Percentiles rank a stretch among this genome's conserved stretches.
phyloP scores from a whole-genome alignment of 2,888 invertebrate genomes.

The Netelia virgata region DNA sequence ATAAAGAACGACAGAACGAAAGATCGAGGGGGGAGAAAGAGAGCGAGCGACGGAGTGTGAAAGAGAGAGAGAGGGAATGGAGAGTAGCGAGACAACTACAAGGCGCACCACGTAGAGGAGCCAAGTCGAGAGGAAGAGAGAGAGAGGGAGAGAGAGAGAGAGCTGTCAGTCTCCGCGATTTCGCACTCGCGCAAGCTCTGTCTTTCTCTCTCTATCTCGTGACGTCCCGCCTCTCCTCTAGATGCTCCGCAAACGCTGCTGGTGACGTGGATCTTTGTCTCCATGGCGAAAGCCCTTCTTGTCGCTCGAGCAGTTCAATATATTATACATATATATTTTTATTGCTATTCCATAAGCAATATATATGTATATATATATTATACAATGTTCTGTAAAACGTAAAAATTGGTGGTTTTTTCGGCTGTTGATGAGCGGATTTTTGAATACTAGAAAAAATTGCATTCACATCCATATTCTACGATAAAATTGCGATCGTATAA shows the following conservation, averaged over 20 bases:
- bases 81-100: slow-evolving; percentile 50
- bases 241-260: slow-evolving; percentile 75
- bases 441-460: too few species aligned
- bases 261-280: slow-evolving; percentile 83
- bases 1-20: too few species aligned
- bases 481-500: too few species aligned
- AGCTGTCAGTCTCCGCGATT: slow-evolving; percentile 74
- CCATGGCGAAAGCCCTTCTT: slow-evolving; percentile 68
- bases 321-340: neutral
- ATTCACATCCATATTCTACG: too few species aligned
- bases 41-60: too few species aligned
- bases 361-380: too few species aligned
- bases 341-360: too few species aligned
- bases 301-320: slow-evolving; percentile 10
- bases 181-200: slow-evolving; percentile 67
- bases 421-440: too few species aligned
- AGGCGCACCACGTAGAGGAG: slow-evolving; percentile 25
- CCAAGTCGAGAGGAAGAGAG: slow-evolving; percentile 40
- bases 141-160: too few species aligned
- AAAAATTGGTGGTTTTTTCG: too few species aligned
- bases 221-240: slow-evolving; percentile 67
- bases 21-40: too few species aligned
- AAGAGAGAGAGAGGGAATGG: slow-evolving; percentile 2
- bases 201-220: slow-evolving; percentile 18
- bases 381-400: too few species aligned